phyloP scores from a whole-genome alignment of 53 echinoderm and acorn worm genomes.

The Apostichopus leukothele region DNA sequence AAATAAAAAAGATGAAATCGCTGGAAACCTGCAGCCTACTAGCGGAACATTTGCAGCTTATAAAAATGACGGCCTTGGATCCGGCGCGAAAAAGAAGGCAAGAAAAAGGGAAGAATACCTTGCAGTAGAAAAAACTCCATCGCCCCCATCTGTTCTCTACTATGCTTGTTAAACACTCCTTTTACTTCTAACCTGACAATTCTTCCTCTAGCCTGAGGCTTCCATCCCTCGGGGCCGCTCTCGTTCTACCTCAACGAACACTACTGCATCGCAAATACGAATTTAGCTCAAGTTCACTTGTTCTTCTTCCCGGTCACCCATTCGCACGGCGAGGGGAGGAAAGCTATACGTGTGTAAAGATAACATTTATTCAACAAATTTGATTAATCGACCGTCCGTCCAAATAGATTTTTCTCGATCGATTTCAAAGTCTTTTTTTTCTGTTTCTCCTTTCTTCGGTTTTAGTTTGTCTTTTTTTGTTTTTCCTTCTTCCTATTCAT shows the following conservation, averaged over 20 bases:
- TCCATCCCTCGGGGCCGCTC: constrained; percentile 29
- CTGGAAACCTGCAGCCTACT: not conserved
- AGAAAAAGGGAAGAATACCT: not conserved
- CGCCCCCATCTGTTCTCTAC: constrained; percentile 30
- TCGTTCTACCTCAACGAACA: constrained; percentile 28
- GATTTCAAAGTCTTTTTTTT: constrained; percentile 25
- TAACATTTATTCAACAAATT: constrained; percentile 46
- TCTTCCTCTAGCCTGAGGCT: constrained; percentile 16
- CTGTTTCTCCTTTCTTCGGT: not conserved
- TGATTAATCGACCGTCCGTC: constrained; percentile 41
- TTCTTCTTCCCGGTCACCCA: constrained; percentile 29
- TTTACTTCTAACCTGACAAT: constrained; percentile 25
- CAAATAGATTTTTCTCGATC: constrained; percentile 34
- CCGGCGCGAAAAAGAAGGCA: not conserved
- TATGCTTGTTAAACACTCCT: constrained; percentile 42
- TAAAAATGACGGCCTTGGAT: not conserved
- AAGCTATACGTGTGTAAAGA: constrained; percentile 39
- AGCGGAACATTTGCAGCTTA: not conserved
- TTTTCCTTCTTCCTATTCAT: not conserved
- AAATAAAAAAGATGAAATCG: not conserved
- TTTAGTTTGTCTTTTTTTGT: not conserved
- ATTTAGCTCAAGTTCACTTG: constrained; percentile 46
- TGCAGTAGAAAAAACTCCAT: not conserved
- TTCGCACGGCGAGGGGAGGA: constrained; percentile 26
- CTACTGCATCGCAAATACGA: constrained; percentile 21